A percentile compares a stretch with the other conserved stretches of the same genome.
These are phyloP conservation scores for Drosophila mayri DNA, from an alignment of 1,140 invertebrate genomes.

Conservation along the genomic window DNA sequence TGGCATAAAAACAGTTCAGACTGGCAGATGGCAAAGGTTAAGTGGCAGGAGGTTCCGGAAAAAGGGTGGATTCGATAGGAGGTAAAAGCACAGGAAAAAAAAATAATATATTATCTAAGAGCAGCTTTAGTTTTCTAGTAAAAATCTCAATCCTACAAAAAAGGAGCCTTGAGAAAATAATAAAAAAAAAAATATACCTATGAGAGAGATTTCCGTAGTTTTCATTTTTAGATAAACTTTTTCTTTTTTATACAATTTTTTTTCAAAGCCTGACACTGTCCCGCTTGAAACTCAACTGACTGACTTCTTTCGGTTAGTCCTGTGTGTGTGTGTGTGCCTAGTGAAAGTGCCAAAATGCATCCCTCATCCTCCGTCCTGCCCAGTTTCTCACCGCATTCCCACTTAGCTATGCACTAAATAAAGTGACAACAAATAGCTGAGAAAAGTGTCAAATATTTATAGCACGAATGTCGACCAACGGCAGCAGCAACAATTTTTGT, in stretches of 20 bases:
- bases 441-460: slow-evolving; percentile 65
- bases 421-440: slow-evolving; percentile 66
- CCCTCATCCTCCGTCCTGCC: not conserved
- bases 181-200: too few relatives aligned
- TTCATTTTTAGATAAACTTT: not conserved
- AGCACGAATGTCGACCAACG: slow-evolving; percentile 36
- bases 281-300: not conserved
- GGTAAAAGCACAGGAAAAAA: not conserved
- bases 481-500: slow-evolving; percentile 10
- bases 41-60: not conserved
- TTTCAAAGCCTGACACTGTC: not conserved
- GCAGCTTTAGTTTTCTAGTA: not conserved
- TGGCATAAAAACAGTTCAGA: slow-evolving; percentile 23
- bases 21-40: slow-evolving; percentile 22
- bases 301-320: slow-evolving; percentile 4
- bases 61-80: not conserved
- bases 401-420: slow-evolving; percentile 46
- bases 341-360: slow-evolving; percentile 46
- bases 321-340: slow-evolving; percentile 18
- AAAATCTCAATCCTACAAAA: too few relatives aligned
- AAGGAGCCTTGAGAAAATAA: too few relatives aligned
- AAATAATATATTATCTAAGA: not conserved
- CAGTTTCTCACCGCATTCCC: slow-evolving; percentile 4
- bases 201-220: too few relatives aligned
- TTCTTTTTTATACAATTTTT: not conserved